Evolutionary conservation across 2,113 vertebrate genomes (phyloP), one percentile per base, ranked within the genome.

Genomic region (Nycticorax nycticorax): DNA sequence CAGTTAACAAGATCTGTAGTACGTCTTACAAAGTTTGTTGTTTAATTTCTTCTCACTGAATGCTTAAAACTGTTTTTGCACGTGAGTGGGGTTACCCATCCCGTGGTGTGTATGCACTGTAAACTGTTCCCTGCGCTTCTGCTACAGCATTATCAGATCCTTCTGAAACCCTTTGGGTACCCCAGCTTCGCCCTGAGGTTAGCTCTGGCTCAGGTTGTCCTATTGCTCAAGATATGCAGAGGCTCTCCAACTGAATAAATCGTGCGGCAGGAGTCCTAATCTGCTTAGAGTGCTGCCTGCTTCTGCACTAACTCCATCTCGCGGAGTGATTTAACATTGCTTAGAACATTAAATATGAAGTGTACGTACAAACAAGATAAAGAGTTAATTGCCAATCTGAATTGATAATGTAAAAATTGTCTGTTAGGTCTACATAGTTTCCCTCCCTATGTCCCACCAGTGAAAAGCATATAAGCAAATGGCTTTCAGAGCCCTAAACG

Each of bases 311-410:
- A 4, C 56, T 73, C 50, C 57, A 6, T 11, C 79, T 63, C 5
- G 0, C 39, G 86, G 63, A 10, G 28, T 32, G 60, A 35, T 63
- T 55, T n/a, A 32, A 30, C 62, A 33, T 28, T 45, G 41, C 24
- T 74, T 4, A 12, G 30, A 41, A 6, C 28, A n/a, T 37, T 67
- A 23, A 77, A 45, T 32, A 4, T 5, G 5, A 45, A 64, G 4
- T 14, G 10, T 57, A 6, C 3, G 0, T 8, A 6, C 0, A 4
- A 35, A 47, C 12, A 75, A 11, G 60, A 68, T 1, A 21, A 37
- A 52, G 43, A 39, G 27, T 62, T 53, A 21, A 68, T 57, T 53
- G 71, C 59, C 45, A 10, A 2, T 21, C 33, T 67, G 89, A 86
- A 8, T 23, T 37, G 57, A 21, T 56, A 33, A 45, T 10, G 14